Evolutionary conservation across 2,113 vertebrate genomes (phyloP).

Genomic region (Gopherus flavomarginatus): DNA sequence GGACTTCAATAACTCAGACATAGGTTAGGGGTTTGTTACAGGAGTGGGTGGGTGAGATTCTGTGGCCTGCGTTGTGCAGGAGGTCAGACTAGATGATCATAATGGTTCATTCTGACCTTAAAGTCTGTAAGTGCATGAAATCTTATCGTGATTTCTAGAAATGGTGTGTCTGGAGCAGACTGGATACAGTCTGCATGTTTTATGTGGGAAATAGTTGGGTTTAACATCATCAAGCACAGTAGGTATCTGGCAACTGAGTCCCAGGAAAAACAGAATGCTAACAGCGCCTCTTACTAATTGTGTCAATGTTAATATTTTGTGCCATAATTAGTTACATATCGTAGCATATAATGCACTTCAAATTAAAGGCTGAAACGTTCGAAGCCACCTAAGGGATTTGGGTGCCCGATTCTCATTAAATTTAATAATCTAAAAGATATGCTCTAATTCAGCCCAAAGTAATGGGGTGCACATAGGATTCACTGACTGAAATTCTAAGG

Average conservation of each 20-base stretch:
- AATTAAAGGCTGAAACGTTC: neutral
- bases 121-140: neutral
- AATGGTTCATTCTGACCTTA: too few relatives aligned
- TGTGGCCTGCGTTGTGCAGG: too few relatives aligned
- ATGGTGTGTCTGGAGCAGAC: fast-evolving
- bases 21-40: too few relatives aligned
- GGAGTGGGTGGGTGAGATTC: too few relatives aligned
- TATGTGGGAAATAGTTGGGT: neutral
- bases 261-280: neutral
- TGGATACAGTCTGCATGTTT: neutral
- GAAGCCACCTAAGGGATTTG: neutral
- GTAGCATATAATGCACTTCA: neutral
- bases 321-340: neutral
- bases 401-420: neutral
- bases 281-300: neutral
- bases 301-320: neutral
- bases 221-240: neutral
- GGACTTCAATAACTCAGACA: too few relatives aligned
- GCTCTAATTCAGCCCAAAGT: neutral
- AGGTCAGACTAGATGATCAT: too few relatives aligned
- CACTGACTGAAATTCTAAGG: neutral
- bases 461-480: neutral
- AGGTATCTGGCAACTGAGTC: neutral
- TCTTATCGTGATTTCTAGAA: neutral
- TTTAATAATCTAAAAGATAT: neutral